Percentiles rank a stretch among this genome's conserved stretches.
Evolutionary conservation across 1,140 invertebrate species (phyloP).

Genomic region (Tigriopus japonicus): DNA sequence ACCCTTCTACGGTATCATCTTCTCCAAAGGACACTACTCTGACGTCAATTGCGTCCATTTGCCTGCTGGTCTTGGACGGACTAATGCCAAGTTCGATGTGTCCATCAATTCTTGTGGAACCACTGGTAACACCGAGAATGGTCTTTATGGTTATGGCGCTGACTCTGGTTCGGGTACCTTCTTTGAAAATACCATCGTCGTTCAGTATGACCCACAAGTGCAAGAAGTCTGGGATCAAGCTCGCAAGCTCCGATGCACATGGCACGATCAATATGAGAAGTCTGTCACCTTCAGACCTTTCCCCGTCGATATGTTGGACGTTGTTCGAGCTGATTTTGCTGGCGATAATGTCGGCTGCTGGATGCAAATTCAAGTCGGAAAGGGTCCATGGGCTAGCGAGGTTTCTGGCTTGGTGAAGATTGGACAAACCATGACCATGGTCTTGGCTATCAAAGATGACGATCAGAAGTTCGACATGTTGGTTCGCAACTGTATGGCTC

Average conservation of each 20-base stretch:
- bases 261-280: conserved; percentile 90
- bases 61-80: conserved; percentile 61
- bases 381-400: conserved; percentile 85
- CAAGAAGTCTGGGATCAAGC: conserved; percentile 94
- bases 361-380: conserved; percentile 48
- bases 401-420: conserved; percentile 85
- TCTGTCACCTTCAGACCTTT: conserved; percentile 83
- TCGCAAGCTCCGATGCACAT: conserved; percentile 71
- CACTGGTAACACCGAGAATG: conserved; percentile 69
- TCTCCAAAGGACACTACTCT: conserved; percentile 79
- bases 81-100: conserved; percentile 72
- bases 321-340: conserved; percentile 76
- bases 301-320: conserved; percentile 85
- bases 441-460: conserved; percentile 82
- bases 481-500: conserved; percentile 78
- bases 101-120: conserved; percentile 76
- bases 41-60: conserved; percentile 78
- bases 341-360: conserved; percentile 88
- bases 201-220: conserved; percentile 83
- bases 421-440: conserved; percentile 93
- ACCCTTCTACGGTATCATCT: conserved; percentile 88
- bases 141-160: conserved; percentile 56
- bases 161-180: conserved; percentile 72
- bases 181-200: conserved; percentile 84
- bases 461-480: conserved; percentile 91